Base-by-base conservation (phyloP, 2,113 vertebrate genomes). In the Gavialis gangeticus region DNA sequence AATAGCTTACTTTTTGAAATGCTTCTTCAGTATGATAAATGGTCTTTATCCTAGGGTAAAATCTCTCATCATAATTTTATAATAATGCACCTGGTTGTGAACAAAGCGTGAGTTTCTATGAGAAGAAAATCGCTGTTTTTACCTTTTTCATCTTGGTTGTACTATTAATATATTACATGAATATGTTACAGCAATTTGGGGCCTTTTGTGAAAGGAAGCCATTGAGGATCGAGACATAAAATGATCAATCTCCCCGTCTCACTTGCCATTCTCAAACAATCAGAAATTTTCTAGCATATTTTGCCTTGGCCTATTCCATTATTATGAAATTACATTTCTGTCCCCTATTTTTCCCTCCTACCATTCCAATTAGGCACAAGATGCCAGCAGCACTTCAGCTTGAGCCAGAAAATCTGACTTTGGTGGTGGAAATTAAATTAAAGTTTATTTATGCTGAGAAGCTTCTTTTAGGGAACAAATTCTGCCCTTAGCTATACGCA, bases 21-120 rank as follows among this genome's bases (percentile, higher is more conserved):
- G 75, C 79, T 93, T 93, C 85, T 86, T 91, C 0, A 28, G 82
- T 90, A 21, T 96, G 91, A 90, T 93, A 87, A 96, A 91, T 94
- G 82, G 88, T 97, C 95, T 96, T 97, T 97, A 97, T 96, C 82
- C 79, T 78, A 89, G 92, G 93, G 82, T 55, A 97, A 90, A 95
- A 92, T 25, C 88, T 95, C 15, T 0, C 11, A 12, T 21, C 19
- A 46, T 73, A 75, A 69, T 94, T 97, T 90, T 85, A 84, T 96
- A 95, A 62, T 80, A 82, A 91, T 91, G 75, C 67, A 78, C 89
- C 82, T 89, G 37, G 28, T 93, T 92, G 89, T 95, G 96, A 97
- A 27, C 76, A 94, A 75, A 12, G 63, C 91, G 75, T 90, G 94
- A 86, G 96, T 98, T 97, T 92, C 87, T 95, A 69, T 79, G 79